Conservation (phyloP, 2,888 invertebrate genomes). For the Scaptomyza tumidula region DNA sequence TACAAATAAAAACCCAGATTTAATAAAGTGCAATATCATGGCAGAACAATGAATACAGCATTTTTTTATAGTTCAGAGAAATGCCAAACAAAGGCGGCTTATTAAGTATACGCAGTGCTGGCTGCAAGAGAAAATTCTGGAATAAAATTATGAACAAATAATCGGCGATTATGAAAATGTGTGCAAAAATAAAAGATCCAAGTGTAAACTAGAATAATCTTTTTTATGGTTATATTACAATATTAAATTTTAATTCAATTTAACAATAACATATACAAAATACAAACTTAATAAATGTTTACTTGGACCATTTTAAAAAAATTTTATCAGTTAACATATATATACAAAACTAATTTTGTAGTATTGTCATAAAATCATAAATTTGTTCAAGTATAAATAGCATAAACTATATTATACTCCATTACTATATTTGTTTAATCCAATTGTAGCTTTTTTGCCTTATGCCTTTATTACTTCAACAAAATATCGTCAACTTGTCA, state of each 20-base stretch:
- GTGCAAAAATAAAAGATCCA: background rate
- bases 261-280: background rate
- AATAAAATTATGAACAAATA: slow-evolving; percentile 29
- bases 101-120: slow-evolving; percentile 46
- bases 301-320: background rate
- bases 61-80: slow-evolving; percentile 35
- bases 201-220: background rate
- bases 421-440: background rate
- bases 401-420: too few species aligned
- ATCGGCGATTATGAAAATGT: slow-evolving; percentile 35
- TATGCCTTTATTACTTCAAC: too few species aligned
- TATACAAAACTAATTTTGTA: background rate
- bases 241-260: background rate
- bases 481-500: background rate
- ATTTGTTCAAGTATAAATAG: background rate
- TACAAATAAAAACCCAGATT: slow-evolving; percentile 56
- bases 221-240: too few species aligned
- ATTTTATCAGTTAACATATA: background rate
- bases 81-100: slow-evolving; percentile 37
- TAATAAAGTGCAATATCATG: slow-evolving; percentile 64
- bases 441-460: background rate
- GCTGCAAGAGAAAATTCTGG: background rate
- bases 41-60: slow-evolving; percentile 40
- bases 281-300: background rate
- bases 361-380: background rate